Conservation (phyloP, 2,888 invertebrate genomes). For the Volucella bombylans region DNA sequence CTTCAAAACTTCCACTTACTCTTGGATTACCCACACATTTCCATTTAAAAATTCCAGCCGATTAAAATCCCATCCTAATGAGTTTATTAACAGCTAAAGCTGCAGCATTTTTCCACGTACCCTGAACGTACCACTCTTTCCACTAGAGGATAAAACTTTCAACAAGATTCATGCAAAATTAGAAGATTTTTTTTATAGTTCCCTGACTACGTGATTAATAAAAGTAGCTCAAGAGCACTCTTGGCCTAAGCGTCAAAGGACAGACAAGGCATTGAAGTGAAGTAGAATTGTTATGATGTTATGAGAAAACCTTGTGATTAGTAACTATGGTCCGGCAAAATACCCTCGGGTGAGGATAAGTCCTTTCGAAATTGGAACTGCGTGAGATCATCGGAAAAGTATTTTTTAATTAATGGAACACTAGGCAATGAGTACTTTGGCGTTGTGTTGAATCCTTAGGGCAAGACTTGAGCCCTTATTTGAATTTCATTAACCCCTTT, state of each 20-base stretch:
- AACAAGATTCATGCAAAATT: constrained; percentile 33
- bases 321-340: constrained; percentile 23
- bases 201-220: constrained; percentile 65
- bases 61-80: constrained; percentile 54
- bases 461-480: constrained; percentile 48
- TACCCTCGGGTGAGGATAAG: constrained; percentile 4
- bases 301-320: constrained; percentile 38
- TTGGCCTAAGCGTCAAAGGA: constrained; percentile 6
- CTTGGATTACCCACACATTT: constrained; percentile 9
- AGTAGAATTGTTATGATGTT: constrained; percentile 43
- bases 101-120: constrained; percentile 35
- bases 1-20: constrained; percentile 9
- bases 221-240: constrained; percentile 48
- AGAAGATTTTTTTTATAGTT: constrained; percentile 58
- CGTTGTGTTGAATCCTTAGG: constrained; percentile 11
- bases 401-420: constrained; percentile 69
- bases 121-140: background rate
- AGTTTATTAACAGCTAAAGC: constrained; percentile 55
- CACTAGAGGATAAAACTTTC: constrained; percentile 38
- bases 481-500: constrained; percentile 66
- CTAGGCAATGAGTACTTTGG: background rate
- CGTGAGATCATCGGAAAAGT: constrained; percentile 63
- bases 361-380: constrained; percentile 33
- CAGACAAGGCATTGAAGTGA: constrained; percentile 16
- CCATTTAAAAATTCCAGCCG: constrained; percentile 38